Conservation (phyloP, 2,888 invertebrate species). For the Chymomyza fuscimana region DNA sequence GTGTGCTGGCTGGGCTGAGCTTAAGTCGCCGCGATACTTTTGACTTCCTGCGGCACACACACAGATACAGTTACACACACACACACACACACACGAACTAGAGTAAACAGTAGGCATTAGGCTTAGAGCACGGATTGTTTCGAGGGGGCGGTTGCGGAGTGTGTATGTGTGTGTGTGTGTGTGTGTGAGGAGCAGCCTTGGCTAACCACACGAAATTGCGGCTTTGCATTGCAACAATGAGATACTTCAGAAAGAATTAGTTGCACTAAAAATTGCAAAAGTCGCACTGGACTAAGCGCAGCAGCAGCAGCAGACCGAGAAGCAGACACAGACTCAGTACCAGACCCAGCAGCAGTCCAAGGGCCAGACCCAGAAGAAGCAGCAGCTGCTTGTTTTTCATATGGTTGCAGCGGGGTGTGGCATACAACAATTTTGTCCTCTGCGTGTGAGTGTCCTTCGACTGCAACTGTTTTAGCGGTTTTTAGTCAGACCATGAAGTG, state of each 20-base stretch:
- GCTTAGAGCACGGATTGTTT: slow-evolving; percentile 55
- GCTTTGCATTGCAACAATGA: slow-evolving; percentile 72
- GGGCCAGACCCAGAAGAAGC: background rate
- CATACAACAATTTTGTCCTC: background rate
- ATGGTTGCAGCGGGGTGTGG: too few species aligned
- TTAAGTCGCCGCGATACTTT: slow-evolving; percentile 73
- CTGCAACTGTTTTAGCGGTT: slow-evolving; percentile 50
- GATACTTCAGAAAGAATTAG: slow-evolving; percentile 75
- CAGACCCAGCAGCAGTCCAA: slow-evolving; percentile 36
- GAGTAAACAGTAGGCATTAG: slow-evolving; percentile 36
- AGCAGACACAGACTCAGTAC: background rate
- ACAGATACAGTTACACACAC: slow-evolving; percentile 27
- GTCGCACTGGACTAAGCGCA: slow-evolving; percentile 43
- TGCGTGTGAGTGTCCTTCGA: background rate
- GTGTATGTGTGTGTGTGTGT: background rate
- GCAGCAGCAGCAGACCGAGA: slow-evolving; percentile 3
- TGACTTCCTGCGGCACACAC: slow-evolving; percentile 63
- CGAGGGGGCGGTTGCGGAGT: too few species aligned
- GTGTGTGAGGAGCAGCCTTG: slow-evolving; percentile 2
- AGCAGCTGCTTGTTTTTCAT: too few species aligned
- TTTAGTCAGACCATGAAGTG: slow-evolving; percentile 55
- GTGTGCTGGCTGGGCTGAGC: slow-evolving; percentile 32
- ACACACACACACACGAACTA: slow-evolving; percentile 13
- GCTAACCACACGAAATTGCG: slow-evolving; percentile 71
- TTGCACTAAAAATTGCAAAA: slow-evolving; percentile 75